Evolutionary conservation across 2,888 invertebrate species (phyloP).

Genomic region (Drosophila nigritarsus): DNA sequence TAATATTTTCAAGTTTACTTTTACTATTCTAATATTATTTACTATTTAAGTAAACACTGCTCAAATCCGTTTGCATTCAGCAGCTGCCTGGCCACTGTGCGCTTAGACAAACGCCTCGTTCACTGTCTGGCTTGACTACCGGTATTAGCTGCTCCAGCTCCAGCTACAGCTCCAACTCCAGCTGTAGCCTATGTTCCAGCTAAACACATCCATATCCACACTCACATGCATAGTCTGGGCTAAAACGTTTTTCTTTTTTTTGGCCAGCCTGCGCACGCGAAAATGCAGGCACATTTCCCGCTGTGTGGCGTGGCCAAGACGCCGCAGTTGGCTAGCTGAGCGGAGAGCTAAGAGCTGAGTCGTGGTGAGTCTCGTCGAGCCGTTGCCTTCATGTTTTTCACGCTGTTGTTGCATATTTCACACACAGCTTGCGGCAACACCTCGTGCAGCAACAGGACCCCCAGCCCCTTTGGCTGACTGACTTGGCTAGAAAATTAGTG

Average conservation of each 20-base stretch:
- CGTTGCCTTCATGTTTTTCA: slow-evolving; percentile 77
- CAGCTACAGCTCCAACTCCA: slow-evolving; percentile 33
- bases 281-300: slow-evolving; percentile 70
- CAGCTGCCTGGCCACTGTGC: slow-evolving; percentile 36
- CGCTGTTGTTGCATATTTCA: slow-evolving; percentile 80
- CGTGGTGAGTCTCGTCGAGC: slow-evolving; percentile 14
- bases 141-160: slow-evolving; percentile 60
- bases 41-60: not conserved
- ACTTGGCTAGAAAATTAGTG: slow-evolving; percentile 70
- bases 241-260: slow-evolving; percentile 22
- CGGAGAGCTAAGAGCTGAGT: slow-evolving; percentile 2
- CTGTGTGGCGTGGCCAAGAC: slow-evolving; percentile 61
- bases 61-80: not conserved
- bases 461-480: slow-evolving; percentile 11
- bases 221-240: slow-evolving; percentile 11
- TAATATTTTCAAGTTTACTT: not conserved
- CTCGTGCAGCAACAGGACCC: slow-evolving; percentile 51
- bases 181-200: slow-evolving; percentile 32
- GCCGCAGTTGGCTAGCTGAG: slow-evolving; percentile 1
- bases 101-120: slow-evolving; percentile 15
- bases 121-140: slow-evolving; percentile 65
- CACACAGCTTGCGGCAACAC: slow-evolving; percentile 81
- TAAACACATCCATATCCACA: slow-evolving; percentile 18
- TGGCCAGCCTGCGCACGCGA: slow-evolving; percentile 59
- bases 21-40: not conserved